Evolutionary conservation across 2,888 invertebrate species (phyloP), one percentile per base, ranked within the genome.

Genomic region (Podotricha telesiphe): DNA sequence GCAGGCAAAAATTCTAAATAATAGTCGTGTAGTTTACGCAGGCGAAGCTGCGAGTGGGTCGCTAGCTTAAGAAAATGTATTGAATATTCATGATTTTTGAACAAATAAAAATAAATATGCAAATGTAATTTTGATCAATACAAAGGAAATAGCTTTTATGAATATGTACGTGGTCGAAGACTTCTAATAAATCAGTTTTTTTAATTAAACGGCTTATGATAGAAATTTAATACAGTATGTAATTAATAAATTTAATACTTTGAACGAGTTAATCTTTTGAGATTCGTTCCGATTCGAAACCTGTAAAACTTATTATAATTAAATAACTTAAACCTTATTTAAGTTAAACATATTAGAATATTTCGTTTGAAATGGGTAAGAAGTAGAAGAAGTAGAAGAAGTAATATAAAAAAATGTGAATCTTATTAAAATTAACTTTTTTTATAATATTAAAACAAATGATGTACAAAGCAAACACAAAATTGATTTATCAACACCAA

Each of bases 51-150:
- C n/a, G n/a, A n/a, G n/a, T n/a, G n/a, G n/a, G n/a, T n/a, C n/a
- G n/a, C n/a, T n/a, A n/a, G n/a, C n/a, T 47, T 8, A 17, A 47
- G 13, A 42, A 42, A 13, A 42, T 42, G 13, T 50, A 50, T 50
- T 20, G 13, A 20, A 50, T 50, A 50, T 50, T 20, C 50, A 50
- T 11, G 11, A 11, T 22, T 20, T 20, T 50, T 20, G 50, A 22
- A n/a, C n/a, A 13, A 51, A 51, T 51, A 51, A 51, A 51, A 51
- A n/a, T 8, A 6, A 34, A 53, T 53, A 53, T 53, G 19, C 40
- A 37, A 40, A 56, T 56, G 13, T n/a, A 40, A 56, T 56, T 56
- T 40, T 40, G 37, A 15, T 19, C 56, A 34, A 56, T 40, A 56
- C 56, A 56, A 56, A 20, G 56, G 13, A 22, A 51, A 40, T 6